These are phyloP conservation scores for Diaperis boleti DNA, from an alignment of 2,888 invertebrate species.

Conservation along the genomic window DNA sequence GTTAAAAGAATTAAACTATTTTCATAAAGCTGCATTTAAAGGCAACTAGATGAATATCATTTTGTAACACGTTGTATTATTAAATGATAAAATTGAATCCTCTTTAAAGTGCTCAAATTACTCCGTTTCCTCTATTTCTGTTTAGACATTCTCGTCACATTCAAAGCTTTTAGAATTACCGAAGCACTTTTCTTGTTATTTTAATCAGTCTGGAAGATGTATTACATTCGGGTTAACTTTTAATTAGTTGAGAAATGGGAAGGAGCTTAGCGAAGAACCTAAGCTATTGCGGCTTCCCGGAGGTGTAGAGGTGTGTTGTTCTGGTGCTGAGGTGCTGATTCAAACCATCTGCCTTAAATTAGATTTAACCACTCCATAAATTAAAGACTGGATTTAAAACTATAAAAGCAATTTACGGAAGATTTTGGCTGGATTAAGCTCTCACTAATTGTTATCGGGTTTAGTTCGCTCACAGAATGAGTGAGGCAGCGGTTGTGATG, in stretches of 20 bases:
- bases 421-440: constrained; percentile 34
- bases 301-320: constrained; percentile 19
- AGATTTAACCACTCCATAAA: constrained; percentile 42
- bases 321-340: constrained; percentile 27
- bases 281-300: constrained; percentile 30
- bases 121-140: neutral
- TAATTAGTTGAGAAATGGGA: constrained; percentile 41
- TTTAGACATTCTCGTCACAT: neutral
- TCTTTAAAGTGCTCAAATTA: neutral
- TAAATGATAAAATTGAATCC: no score
- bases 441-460: constrained; percentile 32
- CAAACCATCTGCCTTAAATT: constrained; percentile 44
- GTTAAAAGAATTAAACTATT: no score
- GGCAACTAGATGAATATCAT: no score
- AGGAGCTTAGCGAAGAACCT: constrained; percentile 33
- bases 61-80: no score
- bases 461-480: constrained; percentile 12
- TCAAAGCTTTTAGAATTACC: constrained; percentile 7
- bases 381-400: constrained; percentile 38
- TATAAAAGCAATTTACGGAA: constrained; percentile 39
- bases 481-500: constrained; percentile 6
- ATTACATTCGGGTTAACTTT: constrained; percentile 42
- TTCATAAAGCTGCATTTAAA: no score
- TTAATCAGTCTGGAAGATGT: constrained; percentile 38
- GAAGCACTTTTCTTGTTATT: constrained; percentile 40